A percentile compares a stretch with the other conserved stretches of the same genome.
phyloP scores from a whole-genome alignment of 2,797 vertebrate genomes.

The Hypotaenidia philippensis region DNA sequence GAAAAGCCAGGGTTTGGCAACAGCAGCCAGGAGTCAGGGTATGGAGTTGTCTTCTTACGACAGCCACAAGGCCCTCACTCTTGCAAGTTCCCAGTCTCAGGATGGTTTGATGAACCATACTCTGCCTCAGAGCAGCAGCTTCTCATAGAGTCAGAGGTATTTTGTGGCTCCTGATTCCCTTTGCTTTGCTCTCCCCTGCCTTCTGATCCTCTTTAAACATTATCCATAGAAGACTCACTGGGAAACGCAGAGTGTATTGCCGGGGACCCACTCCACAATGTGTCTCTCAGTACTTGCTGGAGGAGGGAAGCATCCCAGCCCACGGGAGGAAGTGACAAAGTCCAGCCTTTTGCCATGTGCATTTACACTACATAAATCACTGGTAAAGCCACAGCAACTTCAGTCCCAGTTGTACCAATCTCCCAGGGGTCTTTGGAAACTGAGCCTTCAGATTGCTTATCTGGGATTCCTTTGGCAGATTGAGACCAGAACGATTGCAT shows the following conservation, averaged over 20 bases:
- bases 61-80: background rate
- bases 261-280: background rate
- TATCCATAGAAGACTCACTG: background rate
- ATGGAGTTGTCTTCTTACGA: background rate
- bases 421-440: background rate
- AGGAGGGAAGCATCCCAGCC: background rate
- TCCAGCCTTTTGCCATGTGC: background rate
- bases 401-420: background rate
- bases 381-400: background rate
- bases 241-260: background rate
- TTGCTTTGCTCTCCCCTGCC: background rate
- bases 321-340: background rate
- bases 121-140: background rate
- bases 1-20: background rate
- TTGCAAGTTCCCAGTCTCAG: background rate
- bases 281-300: background rate
- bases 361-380: background rate
- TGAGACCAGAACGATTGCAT: background rate
- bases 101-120: background rate
- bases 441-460: background rate
- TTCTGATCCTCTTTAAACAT: background rate
- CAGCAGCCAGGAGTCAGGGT: background rate
- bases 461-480: background rate
- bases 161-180: background rate
- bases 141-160: background rate